Evolutionary conservation across 2,797 vertebrate species (phyloP), one percentile per base, ranked within the genome.

Genomic region (Xerus rutilus): DNA sequence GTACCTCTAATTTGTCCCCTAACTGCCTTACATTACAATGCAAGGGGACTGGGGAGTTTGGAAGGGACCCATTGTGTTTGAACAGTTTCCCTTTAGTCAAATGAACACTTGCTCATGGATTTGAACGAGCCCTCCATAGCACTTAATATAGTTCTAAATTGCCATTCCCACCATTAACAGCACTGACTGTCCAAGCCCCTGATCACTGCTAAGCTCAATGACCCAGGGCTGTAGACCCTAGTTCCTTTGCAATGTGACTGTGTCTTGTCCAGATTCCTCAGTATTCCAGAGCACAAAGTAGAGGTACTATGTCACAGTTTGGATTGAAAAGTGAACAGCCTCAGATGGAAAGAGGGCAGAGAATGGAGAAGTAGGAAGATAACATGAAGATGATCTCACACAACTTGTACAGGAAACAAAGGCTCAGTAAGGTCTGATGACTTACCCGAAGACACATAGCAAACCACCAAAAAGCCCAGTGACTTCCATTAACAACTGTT

Each of bases 11-110:
- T 86, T 69, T 49, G 7, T 81, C 35, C 28, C 57, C 54, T 47
- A 35, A 28, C 35, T 91, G 47, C 64, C 39, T 81, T 52, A 13
- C 10, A 11, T 88, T 76, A 49, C 5, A 57, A 32, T 3, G 0
- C 70, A 74, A 90, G 15, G 32, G 17, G 43, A 17, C 30, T 47
- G 76, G 3, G 8, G 57, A 15, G 6, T n/a, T 86, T 78, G 5
- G 82, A 79, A 76, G 67, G 32, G 70, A 32, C 25, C 32, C 32
- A 49, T 94, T 59, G 20, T n/a, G 14, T 89, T 93, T 77, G 85
- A 76, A 67, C 14, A 92, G n/a, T 59, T 89, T 81, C 91, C 64
- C 18, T 85, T 89, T 21, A 64, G 62, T 86, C 54, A 67, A 84
- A 64, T 65, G 62, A 87, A 13, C 9, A 49, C 39, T 90, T 82